These are phyloP conservation scores for Sorex fumeus DNA, from an alignment of 2,113 vertebrate species.

Conservation along the genomic window DNA sequence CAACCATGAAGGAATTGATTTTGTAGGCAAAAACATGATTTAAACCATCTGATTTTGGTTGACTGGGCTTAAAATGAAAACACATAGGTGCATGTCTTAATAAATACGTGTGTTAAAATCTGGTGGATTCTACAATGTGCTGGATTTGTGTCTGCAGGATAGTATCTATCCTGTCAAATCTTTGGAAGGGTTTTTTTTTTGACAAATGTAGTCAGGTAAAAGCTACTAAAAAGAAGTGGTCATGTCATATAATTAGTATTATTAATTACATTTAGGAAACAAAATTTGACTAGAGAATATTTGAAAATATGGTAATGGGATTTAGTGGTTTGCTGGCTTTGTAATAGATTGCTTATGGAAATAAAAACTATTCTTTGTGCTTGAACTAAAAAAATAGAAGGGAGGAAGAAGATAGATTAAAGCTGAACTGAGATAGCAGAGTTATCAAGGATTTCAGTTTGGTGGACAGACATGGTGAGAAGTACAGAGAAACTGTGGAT, in stretches of 20 bases:
- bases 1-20: conserved; percentile 1
- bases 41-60: not conserved
- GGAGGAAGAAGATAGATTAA: not conserved
- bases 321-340: not conserved
- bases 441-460: not conserved
- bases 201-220: not conserved
- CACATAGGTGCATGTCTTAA: not conserved
- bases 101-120: not conserved
- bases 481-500: not conserved
- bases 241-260: not conserved
- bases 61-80: not conserved
- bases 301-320: not conserved
- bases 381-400: not conserved
- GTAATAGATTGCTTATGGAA: not conserved
- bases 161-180: not conserved
- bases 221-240: not conserved
- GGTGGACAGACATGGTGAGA: not conserved
- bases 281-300: not conserved
- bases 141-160: not conserved
- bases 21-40: not conserved
- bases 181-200: not conserved
- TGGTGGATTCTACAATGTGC: not conserved
- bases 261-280: not conserved
- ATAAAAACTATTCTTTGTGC: not conserved
- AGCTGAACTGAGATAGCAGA: not conserved